These are phyloP conservation scores for Drosophila biarmipes DNA, from an alignment of 1,140 invertebrate species.

Conservation along the genomic window DNA sequence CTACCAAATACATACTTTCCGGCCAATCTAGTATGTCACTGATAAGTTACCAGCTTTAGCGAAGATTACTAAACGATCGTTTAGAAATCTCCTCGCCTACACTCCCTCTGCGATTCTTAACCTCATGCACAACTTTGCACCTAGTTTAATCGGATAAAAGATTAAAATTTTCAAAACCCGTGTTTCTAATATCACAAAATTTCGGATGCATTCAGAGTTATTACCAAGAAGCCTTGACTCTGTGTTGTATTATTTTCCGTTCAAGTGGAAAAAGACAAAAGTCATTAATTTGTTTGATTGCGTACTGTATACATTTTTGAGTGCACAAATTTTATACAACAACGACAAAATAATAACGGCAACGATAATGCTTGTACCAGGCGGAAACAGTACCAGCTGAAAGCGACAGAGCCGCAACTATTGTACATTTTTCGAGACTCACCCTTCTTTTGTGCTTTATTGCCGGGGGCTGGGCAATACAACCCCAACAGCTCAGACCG, in stretches of 20 bases:
- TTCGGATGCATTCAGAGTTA: neutral
- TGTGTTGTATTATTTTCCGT: slow-evolving; percentile 35
- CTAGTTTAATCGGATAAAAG: too few relatives aligned
- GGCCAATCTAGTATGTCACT: too few relatives aligned
- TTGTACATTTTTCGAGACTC: neutral
- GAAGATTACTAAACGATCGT: too few relatives aligned
- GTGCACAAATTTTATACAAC: slow-evolving; percentile 47
- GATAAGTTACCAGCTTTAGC: too few relatives aligned
- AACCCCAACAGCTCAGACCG: neutral
- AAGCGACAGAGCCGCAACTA: neutral
- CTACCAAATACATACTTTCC: too few relatives aligned
- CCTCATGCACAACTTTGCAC: too few relatives aligned
- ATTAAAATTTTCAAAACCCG: neutral
- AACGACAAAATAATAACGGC: slow-evolving; percentile 52
- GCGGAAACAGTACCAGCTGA: slow-evolving; percentile 2
- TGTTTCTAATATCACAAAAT: neutral
- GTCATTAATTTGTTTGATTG: slow-evolving; percentile 69
- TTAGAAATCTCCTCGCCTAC: too few relatives aligned
- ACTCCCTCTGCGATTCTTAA: too few relatives aligned
- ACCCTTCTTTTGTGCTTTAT: neutral
- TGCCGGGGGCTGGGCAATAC: neutral
- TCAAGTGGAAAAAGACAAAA: slow-evolving; percentile 72
- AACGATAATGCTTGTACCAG: neutral
- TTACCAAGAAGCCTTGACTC: slow-evolving; percentile 3
- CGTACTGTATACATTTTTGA: slow-evolving; percentile 60